Evolutionary conservation across 2,113 vertebrate genomes (phyloP).

Genomic region (Felis catus): F.catus_Fca126_mat1.0 CM031426.1:29362501-29363000

Average conservation of each 20-base stretch:
- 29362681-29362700: neutral
- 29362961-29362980: slow-evolving; percentile 75
- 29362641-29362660: too few species aligned
- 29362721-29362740: neutral
- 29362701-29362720: neutral
- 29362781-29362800: slow-evolving; percentile 39
- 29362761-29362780: slow-evolving; percentile 23
- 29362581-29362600: too few species aligned
- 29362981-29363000: slow-evolving; percentile 58
- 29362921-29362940: slow-evolving; percentile 73
- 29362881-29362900: slow-evolving; percentile 63
- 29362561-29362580: too few species aligned
- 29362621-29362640: too few species aligned
- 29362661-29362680: too few species aligned
- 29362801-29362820: slow-evolving; percentile 53
- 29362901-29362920: slow-evolving; percentile 74
- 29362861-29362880: slow-evolving; percentile 56
- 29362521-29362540: too few species aligned
- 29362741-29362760: slow-evolving; percentile 43
- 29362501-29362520: too few species aligned
- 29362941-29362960: slow-evolving; percentile 65
- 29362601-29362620: too few species aligned
- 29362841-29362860: slow-evolving; percentile 37
- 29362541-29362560: too few species aligned
- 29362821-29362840: slow-evolving; percentile 28